Conservation (phyloP, 1,140 invertebrate genomes). For the Drosophila repleta region DNA sequence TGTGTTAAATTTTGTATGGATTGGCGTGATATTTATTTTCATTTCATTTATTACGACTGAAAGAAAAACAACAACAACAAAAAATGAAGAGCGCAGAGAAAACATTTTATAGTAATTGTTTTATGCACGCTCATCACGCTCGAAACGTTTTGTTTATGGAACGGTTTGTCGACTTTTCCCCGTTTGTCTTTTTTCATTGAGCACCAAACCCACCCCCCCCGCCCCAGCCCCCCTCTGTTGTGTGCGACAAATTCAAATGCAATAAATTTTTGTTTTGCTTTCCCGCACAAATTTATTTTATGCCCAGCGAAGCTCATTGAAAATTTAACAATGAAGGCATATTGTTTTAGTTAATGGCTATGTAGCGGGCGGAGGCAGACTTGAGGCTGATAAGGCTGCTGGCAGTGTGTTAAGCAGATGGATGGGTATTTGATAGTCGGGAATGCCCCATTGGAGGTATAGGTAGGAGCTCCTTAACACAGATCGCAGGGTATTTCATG, state of each 20-base stretch:
- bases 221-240: not conserved
- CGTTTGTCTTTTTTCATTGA: not conserved
- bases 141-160: constrained; percentile 52
- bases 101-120: constrained; percentile 63
- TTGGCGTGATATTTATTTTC: constrained; percentile 68
- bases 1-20: constrained; percentile 65
- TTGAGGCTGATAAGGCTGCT: too few species aligned
- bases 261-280: constrained; percentile 65
- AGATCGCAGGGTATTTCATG: too few species aligned
- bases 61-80: constrained; percentile 8
- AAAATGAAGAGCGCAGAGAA: constrained; percentile 9
- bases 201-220: not conserved
- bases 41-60: constrained; percentile 61
- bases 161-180: constrained; percentile 31
- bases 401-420: too few species aligned
- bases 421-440: too few species aligned
- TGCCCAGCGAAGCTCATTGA: too few species aligned
- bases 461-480: too few species aligned
- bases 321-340: too few species aligned
- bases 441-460: too few species aligned
- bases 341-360: too few species aligned
- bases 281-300: too few species aligned
- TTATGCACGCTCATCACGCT: constrained; percentile 58
- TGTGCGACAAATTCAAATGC: constrained; percentile 78
- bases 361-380: too few species aligned